A percentile compares a stretch with the other conserved stretches of the same genome.
phyloP scores from a whole-genome alignment of 1,140 invertebrate species.

The Drosophila willistoni region DNA sequence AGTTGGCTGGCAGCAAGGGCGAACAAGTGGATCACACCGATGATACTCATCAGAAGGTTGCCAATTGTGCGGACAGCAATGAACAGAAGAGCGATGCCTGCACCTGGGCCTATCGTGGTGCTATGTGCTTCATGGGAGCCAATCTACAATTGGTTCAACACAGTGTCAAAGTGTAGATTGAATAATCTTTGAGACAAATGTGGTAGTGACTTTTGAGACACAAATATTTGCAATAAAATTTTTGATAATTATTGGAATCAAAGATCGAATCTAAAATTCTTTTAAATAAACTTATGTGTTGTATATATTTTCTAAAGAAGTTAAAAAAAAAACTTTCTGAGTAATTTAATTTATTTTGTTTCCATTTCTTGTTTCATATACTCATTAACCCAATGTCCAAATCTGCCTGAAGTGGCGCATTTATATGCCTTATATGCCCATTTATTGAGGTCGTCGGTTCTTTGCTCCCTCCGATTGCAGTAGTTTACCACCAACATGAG shows the following conservation, averaged over 20 bases:
- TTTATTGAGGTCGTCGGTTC: constrained; percentile 28
- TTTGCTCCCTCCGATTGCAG: constrained; percentile 53
- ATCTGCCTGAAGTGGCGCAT: constrained; percentile 63
- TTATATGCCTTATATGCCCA: constrained; percentile 65
- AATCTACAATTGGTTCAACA: constrained; percentile 69
- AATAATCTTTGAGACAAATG: neutral
- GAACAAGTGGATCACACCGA: constrained; percentile 56
- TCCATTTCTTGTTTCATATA: constrained; percentile 29
- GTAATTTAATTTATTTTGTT: constrained; percentile 1
- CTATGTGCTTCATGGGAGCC: constrained; percentile 70
- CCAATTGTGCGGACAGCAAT: constrained; percentile 64
- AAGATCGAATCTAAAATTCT: no score
- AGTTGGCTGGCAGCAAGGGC: constrained; percentile 48
- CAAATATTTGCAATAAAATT: no score
- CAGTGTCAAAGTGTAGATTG: constrained; percentile 58
- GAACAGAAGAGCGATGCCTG: constrained; percentile 61
- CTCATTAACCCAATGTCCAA: constrained; percentile 62
- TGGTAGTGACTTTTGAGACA: neutral
- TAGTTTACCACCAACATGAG: constrained; percentile 58
- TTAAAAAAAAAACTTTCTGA: neutral
- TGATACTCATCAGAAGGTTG: constrained; percentile 67
- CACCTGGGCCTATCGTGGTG: constrained; percentile 71
- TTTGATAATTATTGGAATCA: no score
- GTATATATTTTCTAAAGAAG: no score
- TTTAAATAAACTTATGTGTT: no score